phyloP scores from a whole-genome alignment of 2,797 vertebrate species.

The Enteromius viviparus region DNA sequence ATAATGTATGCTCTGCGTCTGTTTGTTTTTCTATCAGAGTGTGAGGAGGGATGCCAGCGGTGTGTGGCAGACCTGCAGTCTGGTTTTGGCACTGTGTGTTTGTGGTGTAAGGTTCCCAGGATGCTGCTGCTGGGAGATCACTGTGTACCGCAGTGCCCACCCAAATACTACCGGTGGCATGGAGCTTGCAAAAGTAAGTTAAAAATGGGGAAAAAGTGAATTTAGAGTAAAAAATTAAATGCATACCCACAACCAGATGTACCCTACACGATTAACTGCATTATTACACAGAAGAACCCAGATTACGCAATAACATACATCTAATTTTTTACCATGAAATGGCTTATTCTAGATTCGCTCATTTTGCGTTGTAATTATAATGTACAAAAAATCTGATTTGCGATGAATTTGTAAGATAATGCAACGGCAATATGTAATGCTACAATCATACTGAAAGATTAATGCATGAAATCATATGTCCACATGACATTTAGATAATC shows the following conservation, averaged over 20 bases:
- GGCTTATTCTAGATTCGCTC: not conserved
- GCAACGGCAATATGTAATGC: not conserved
- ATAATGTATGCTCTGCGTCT: slow-evolving; percentile 12
- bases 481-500: not conserved
- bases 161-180: slow-evolving; percentile 70
- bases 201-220: slow-evolving; percentile 65
- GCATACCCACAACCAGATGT: not conserved
- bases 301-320: not conserved
- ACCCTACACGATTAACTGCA: not conserved
- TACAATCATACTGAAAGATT: not conserved
- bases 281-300: not conserved
- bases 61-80: slow-evolving; percentile 82
- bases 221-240: slow-evolving; percentile 19
- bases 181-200: slow-evolving; percentile 85
- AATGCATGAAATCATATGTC: not conserved
- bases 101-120: slow-evolving; percentile 78
- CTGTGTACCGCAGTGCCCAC: slow-evolving; percentile 82
- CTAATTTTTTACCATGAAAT: not conserved
- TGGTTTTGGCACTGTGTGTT: slow-evolving; percentile 80
- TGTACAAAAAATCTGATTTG: not conserved
- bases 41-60: slow-evolving; percentile 83
- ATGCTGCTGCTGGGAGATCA: slow-evolving; percentile 82
- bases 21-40: slow-evolving; percentile 73
- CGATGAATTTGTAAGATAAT: not conserved
- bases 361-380: not conserved